Evolutionary conservation across 1,140 invertebrate genomes (phyloP).

Genomic region (Drosophila truncata): DNA sequence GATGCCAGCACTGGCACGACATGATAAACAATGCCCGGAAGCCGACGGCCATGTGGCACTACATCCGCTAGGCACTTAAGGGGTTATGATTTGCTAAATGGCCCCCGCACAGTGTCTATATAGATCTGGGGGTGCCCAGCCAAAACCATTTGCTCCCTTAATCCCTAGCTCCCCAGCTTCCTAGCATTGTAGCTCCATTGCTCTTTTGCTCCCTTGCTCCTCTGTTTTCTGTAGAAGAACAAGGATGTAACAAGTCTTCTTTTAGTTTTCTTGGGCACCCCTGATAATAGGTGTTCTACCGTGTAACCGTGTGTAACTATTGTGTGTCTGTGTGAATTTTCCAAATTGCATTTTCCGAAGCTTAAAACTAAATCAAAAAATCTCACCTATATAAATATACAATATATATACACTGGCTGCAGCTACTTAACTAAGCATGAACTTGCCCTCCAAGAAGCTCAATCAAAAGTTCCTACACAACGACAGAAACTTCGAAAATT

Average conservation of each 20-base stretch:
- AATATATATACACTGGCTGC: slow-evolving; percentile 25
- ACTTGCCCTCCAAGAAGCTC: slow-evolving; percentile 63
- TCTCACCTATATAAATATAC: slow-evolving; percentile 23
- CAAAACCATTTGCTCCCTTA: not conserved
- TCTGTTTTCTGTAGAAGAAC: not conserved
- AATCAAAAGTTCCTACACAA: slow-evolving; percentile 72
- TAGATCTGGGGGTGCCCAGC: slow-evolving; percentile 7
- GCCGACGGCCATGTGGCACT: slow-evolving; percentile 94
- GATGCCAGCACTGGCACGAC: slow-evolving; percentile 91
- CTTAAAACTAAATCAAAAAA: slow-evolving; percentile 38
- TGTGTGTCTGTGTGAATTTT: slow-evolving; percentile 41
- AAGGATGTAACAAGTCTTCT: not conserved
- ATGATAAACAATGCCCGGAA: slow-evolving; percentile 93
- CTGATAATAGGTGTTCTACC: slow-evolving; percentile 25
- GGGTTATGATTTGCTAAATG: slow-evolving; percentile 16
- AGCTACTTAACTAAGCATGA: slow-evolving; percentile 27
- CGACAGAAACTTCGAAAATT: slow-evolving; percentile 34
- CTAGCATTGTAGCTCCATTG: not conserved
- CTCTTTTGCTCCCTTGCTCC: not conserved
- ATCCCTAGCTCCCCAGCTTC: not conserved
- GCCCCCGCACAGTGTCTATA: slow-evolving; percentile 3
- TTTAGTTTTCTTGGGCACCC: slow-evolving; percentile 9
- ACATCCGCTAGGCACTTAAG: slow-evolving; percentile 87
- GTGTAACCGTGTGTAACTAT: slow-evolving; percentile 20
- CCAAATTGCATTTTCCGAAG: slow-evolving; percentile 41